Conservation (phyloP, 2,113 vertebrate species). For the Brachyhypopomus gauderio region DNA sequence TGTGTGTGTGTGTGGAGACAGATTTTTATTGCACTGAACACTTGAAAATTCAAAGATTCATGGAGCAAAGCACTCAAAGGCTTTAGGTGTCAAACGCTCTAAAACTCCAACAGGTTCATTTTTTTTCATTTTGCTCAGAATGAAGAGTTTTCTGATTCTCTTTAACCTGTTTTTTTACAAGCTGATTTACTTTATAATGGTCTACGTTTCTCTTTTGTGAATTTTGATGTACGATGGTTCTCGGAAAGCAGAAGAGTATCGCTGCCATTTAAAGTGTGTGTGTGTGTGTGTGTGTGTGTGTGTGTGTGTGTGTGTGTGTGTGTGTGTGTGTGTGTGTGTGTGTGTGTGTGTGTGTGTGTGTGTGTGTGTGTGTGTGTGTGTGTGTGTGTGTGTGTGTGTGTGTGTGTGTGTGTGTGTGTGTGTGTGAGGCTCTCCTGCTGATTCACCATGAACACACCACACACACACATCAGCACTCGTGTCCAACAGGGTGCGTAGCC, state of each 20-base stretch:
- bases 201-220: neutral
- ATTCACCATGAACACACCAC: neutral
- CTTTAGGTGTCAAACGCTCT: neutral
- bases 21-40: conserved; percentile 41
- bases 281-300: too few relatives aligned
- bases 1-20: neutral
- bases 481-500: conserved; percentile 4
- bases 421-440: too few relatives aligned
- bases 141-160: conserved; percentile 32
- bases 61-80: conserved; percentile 19
- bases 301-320: too few relatives aligned
- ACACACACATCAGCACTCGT: neutral
- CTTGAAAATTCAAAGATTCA: conserved; percentile 31
- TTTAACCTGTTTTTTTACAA: conserved; percentile 8
- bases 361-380: neutral
- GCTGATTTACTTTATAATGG: neutral
- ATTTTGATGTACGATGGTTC: too few relatives aligned
- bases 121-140: neutral
- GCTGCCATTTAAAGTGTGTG: neutral
- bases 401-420: neutral
- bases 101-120: neutral
- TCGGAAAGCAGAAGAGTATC: neutral
- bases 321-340: too few relatives aligned
- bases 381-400: neutral
- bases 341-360: too few relatives aligned